A percentile compares a stretch with the other conserved stretches of the same genome.
Conservation (phyloP, 2,888 invertebrate species). For the Oxyscelio sp. region DNA sequence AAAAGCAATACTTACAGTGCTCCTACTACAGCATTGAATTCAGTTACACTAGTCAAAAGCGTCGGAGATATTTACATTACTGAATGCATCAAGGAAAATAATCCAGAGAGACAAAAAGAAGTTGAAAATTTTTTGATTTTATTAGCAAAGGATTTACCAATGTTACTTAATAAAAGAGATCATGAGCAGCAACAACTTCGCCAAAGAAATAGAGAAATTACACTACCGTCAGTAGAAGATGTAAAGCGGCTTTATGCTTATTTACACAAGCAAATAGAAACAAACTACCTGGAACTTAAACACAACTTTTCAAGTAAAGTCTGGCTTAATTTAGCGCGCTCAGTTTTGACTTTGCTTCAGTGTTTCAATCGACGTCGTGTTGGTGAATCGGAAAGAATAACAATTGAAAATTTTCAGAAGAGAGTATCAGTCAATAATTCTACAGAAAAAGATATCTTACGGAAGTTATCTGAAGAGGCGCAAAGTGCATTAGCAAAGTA, state of each 20-base stretch:
- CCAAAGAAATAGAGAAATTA: slow-evolving; percentile 34
- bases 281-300: too few species aligned
- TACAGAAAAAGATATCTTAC: too few species aligned
- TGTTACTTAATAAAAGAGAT: slow-evolving; percentile 43
- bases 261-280: too few species aligned
- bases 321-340: too few species aligned
- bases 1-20: slow-evolving; percentile 34
- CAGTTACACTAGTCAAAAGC: slow-evolving; percentile 59
- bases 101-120: slow-evolving; percentile 38
- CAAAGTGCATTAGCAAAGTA: slow-evolving; percentile 58
- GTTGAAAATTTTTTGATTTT: slow-evolving; percentile 63
- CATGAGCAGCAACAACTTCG: slow-evolving; percentile 40
- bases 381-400: too few species aligned
- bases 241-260: slow-evolving; percentile 46
- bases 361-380: too few species aligned
- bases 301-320: too few species aligned
- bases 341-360: too few species aligned
- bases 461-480: too few species aligned
- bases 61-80: slow-evolving; percentile 25
- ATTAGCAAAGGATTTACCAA: slow-evolving; percentile 36
- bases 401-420: too few species aligned
- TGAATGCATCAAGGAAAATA: slow-evolving; percentile 53
- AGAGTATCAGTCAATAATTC: too few species aligned
- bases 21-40: slow-evolving; percentile 58
- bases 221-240: slow-evolving; percentile 55